Evolutionary conservation across 2,113 vertebrate species (phyloP), one percentile per base, ranked within the genome.

Genomic region (Lampris megalopsis): DNA sequence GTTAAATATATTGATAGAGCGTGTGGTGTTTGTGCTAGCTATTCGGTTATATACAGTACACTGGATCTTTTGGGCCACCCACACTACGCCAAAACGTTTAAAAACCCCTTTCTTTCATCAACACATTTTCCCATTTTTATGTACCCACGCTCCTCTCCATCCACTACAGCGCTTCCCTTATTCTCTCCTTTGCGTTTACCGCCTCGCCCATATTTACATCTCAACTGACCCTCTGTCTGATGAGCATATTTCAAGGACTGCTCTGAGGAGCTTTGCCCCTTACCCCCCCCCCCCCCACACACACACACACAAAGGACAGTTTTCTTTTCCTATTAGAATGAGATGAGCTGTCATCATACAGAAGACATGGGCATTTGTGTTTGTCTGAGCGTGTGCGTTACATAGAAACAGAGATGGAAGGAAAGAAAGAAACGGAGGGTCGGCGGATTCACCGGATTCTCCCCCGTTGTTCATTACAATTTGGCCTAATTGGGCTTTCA

Each of bases 401-500:
- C 59, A 9, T 24, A 43, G 41, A 54, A 40, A 42, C 10, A 62
- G 11, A 35, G 57, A 35, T 58, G 24, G 45, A 43, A 40, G 50
- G 42, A 52, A 47, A 45, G 58, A 60, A 57, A 81, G 68, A 49
- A 40, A 69, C n/a, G 9, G 60, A 75, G 9, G 24, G 24, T 0
- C 24, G 24, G 24, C 24, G 10, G 24, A 66, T 38, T 69, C 52
- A 24, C 0, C 13, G 6, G 5, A 13, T 37, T 42, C 45, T 0
- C n/a, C 43, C 68, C 61, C 9, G 49, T 3, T 3, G 24, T 54
- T 80, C 71, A 68, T 84, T 79, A 70, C 77, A 58, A 66, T 82
- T 72, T 85, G 79, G 71, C 68, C 85, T 89, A 83, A 89, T 82
- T 85, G 76, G 80, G 68, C 83, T 61, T 11, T 78, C 57, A 82